A percentile compares a stretch with the other conserved stretches of the same genome.
Evolutionary conservation across 2,888 invertebrate species (phyloP).

Genomic region (Lepas anatifera): DNA sequence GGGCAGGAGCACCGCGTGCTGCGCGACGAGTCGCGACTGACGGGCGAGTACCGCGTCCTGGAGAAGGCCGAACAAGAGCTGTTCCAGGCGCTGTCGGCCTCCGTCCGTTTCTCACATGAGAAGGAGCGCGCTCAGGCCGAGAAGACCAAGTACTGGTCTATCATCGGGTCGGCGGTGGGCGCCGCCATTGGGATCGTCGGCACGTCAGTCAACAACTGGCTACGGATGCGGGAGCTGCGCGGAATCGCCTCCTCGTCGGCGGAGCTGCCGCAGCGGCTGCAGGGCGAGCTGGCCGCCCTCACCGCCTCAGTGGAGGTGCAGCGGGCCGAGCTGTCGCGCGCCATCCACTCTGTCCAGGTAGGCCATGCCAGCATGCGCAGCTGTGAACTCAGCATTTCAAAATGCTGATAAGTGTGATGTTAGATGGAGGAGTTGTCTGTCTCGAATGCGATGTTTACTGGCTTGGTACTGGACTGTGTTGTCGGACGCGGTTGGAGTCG

Average conservation of each 20-base stretch:
- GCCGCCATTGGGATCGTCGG: constrained; percentile 47
- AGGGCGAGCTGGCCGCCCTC: background rate
- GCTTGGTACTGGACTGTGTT: too few species aligned
- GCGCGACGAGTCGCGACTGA: constrained; percentile 32
- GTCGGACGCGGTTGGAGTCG: too few species aligned
- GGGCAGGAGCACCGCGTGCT: background rate
- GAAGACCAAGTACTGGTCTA: constrained; percentile 54
- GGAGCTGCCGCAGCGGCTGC: background rate
- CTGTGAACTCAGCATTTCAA: too few species aligned
- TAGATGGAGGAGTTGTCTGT: too few species aligned
- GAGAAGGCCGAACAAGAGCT: constrained; percentile 63
- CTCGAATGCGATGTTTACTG: too few species aligned
- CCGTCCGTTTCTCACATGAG: constrained; percentile 69
- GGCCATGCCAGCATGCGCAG: too few species aligned
- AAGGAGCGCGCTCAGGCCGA: constrained; percentile 58
- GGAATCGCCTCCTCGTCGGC: constrained; percentile 33
- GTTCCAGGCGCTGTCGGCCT: constrained; percentile 57
- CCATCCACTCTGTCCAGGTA: background rate
- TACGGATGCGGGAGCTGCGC: constrained; percentile 50
- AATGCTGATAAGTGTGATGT: too few species aligned
- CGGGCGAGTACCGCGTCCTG: constrained; percentile 46
- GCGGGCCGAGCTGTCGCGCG: background rate
- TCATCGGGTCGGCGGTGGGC: constrained; percentile 57
- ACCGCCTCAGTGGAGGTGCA: background rate
- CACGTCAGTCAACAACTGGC: constrained; percentile 50